These are phyloP conservation scores for Camponotus floridanus DNA, from an alignment of 1,140 invertebrate species.

Conservation along the genomic window DNA sequence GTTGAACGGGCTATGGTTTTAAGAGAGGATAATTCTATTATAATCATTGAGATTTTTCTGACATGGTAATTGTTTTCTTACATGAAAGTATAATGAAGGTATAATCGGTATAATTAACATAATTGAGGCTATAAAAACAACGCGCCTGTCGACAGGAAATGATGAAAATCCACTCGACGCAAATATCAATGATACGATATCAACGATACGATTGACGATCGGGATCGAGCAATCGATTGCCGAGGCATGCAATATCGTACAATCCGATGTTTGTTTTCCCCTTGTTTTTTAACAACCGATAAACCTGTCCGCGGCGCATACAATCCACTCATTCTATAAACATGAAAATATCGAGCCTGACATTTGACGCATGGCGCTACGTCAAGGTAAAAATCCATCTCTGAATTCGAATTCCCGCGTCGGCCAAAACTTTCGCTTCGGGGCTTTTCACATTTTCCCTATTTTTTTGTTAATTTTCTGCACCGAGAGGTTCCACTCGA, in stretches of 20 bases:
- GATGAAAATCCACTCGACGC: not conserved
- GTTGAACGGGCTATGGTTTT: not conserved
- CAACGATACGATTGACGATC: conserved; percentile 6
- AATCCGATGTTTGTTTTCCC: conserved; percentile 40
- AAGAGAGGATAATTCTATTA: not conserved
- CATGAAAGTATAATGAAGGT: not conserved
- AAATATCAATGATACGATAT: conserved; percentile 38
- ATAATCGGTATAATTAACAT: not conserved
- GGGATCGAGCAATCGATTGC: conserved; percentile 14
- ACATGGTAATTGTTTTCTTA: conserved; percentile 10
- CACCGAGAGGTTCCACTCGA: not conserved
- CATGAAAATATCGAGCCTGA: conserved; percentile 59
- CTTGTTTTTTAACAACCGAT: conserved; percentile 47
- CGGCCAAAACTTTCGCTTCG: conserved; percentile 12
- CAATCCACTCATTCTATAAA: conserved; percentile 55
- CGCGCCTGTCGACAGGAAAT: not conserved
- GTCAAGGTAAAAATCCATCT: conserved; percentile 13
- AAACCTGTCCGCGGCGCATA: conserved; percentile 44
- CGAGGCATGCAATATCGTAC: conserved; percentile 4
- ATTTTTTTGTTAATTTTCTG: conserved; percentile 53
- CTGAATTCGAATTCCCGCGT: not conserved
- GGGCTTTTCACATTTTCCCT: not conserved
- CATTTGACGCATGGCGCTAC: conserved; percentile 36
- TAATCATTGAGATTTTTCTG: not conserved
- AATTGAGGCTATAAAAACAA: not conserved